These are phyloP conservation scores for Steinernema khuongi DNA, from an alignment of 1,140 invertebrate species.

Conservation along the genomic window DNA sequence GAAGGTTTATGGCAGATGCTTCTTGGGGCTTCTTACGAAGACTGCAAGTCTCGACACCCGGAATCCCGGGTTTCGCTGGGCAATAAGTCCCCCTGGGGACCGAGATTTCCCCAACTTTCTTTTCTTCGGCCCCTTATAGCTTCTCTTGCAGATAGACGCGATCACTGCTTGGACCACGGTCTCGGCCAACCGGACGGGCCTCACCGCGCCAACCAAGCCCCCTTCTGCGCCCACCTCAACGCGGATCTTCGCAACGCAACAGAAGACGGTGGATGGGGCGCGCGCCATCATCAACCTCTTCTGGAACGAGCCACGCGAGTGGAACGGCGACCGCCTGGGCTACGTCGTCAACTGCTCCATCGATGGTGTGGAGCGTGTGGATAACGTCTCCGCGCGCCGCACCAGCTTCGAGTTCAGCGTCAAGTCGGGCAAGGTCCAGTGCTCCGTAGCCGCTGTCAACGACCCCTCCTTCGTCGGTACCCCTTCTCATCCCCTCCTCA, in stretches of 20 bases:
- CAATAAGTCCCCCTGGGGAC: too few relatives aligned
- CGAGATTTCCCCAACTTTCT: conserved; percentile 14
- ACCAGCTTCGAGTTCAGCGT: conserved; percentile 42
- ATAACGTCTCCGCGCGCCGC: not conserved
- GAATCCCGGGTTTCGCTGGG: not conserved
- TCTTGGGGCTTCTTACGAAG: not conserved
- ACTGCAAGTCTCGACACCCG: not conserved
- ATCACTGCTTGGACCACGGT: conserved; percentile 46
- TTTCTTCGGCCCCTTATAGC: not conserved
- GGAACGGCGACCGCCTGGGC: conserved; percentile 56
- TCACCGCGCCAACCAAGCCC: conserved; percentile 54
- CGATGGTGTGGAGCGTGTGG: conserved; percentile 21
- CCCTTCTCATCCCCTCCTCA: conserved; percentile 42
- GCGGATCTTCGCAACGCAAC: conserved; percentile 55
- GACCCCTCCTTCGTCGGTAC: conserved; percentile 51
- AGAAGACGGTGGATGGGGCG: conserved; percentile 56
- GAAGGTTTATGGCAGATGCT: not conserved
- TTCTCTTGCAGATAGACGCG: conserved; percentile 37
- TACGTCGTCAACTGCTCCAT: conserved; percentile 54
- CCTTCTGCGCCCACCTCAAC: conserved; percentile 41
- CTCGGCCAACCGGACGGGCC: conserved; percentile 45
- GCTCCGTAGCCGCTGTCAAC: conserved; percentile 53
- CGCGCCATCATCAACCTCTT: conserved; percentile 57
- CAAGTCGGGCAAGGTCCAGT: conserved; percentile 52
- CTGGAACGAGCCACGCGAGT: conserved; percentile 54